Evolutionary conservation across 2,797 vertebrate genomes (phyloP), one percentile per base, ranked within the genome.

Genomic region (Rhodeus uyekii): DNA sequence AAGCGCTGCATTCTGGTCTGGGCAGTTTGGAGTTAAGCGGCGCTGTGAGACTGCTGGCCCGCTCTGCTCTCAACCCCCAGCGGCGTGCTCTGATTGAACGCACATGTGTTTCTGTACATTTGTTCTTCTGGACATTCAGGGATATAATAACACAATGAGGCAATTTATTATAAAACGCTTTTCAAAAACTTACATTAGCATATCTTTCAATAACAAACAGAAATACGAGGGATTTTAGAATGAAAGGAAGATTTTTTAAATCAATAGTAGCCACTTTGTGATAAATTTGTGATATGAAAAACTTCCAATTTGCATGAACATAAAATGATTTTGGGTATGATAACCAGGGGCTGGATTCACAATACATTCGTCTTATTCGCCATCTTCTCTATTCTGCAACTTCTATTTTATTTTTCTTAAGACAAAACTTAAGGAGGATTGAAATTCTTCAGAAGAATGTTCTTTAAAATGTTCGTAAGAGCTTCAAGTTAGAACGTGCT

Each of bases 101-200:
- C 83, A 80, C 29, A 36, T 83, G 81, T 83, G 67, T 83, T 74
- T 22, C 71, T 75, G 38, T 84, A 42, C 82, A 55, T 84, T 44
- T 74, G 27, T 79, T 55, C 61, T 12, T 61, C 38, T 63, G 44
- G 55, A 61, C 53, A 72, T 72, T 80, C 53, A 72, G 19, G 8
- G 39, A 46, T 72, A 72, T 44, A 48, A 68, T 58, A 71, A 34
- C 67, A 80, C 64, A 60, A 44, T 58, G 72, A 58, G 36, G 65
- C 65, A 58, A n/a, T 68, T 55, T 42, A 55, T 22, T 19, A 67
- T 14, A n/a, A 63, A 76, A 46, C 10, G 6, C 75, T 9, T 13
- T 42, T 39, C 39, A 78, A 50, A 39, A 53, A 50, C 46, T 53
- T 78, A 5, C 16, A 9, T 65, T 36, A 76, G 14, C 22, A 42